Percentiles rank a stretch among this genome's conserved stretches.
phyloP scores from a whole-genome alignment of 2,797 vertebrate species.

The Scomberomorus guttatus region DNA sequence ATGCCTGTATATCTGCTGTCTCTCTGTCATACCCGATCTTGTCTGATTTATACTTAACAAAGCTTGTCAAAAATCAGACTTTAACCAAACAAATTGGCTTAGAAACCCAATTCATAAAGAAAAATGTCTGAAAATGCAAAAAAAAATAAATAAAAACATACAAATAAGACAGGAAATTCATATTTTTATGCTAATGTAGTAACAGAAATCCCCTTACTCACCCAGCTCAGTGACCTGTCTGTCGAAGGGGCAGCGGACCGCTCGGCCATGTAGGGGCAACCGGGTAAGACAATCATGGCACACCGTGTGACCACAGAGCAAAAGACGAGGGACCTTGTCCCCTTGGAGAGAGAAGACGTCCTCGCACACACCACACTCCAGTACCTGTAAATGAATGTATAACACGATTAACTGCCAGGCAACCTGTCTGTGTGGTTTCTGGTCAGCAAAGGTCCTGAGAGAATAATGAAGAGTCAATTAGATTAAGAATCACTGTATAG shows the following conservation, averaged over 20 bases:
- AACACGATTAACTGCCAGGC: neutral
- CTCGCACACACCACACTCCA: constrained; percentile 98
- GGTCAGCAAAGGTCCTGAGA: neutral
- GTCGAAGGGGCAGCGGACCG: constrained; percentile 97
- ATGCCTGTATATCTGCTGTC: neutral
- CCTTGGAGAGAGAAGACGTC: constrained; percentile 98
- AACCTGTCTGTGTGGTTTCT: no score
- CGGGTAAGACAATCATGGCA: constrained; percentile 98
- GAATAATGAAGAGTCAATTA: neutral
- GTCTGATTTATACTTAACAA: neutral
- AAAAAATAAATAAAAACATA: no score
- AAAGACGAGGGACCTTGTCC: constrained; percentile 96
- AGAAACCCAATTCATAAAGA: neutral
- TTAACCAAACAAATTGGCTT: no score
- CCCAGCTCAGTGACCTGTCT: constrained; percentile 97
- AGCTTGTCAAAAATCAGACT: neutral
- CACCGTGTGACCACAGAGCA: constrained; percentile 97
- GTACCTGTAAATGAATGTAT: constrained; percentile 77
- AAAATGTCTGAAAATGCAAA: neutral
- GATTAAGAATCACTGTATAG: neutral
- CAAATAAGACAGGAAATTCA: neutral
- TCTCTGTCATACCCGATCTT: neutral
- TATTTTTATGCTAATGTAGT: neutral
- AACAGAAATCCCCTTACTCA: constrained; percentile 72
- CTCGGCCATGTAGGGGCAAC: constrained; percentile 94